These are phyloP conservation scores for Prochilodus magdalenae DNA, from an alignment of 2,113 vertebrate species.

Conservation along the genomic window DNA sequence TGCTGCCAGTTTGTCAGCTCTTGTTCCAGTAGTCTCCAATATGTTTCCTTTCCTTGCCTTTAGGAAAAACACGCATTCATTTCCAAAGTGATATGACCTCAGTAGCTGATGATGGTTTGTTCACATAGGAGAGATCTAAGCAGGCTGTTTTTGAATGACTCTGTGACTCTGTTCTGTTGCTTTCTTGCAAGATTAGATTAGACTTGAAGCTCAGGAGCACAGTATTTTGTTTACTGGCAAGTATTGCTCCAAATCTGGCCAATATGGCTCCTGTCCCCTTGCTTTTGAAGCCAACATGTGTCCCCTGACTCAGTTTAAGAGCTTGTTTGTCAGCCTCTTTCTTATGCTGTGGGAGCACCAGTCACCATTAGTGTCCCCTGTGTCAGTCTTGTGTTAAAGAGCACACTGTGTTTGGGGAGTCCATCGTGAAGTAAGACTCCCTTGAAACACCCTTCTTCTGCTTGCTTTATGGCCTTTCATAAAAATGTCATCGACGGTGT, in stretches of 20 bases:
- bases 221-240: slow-evolving; percentile 38
- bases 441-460: slow-evolving; percentile 27
- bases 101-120: not conserved
- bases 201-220: slow-evolving; percentile 31
- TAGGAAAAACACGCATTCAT: not conserved
- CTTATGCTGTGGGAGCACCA: slow-evolving; percentile 15
- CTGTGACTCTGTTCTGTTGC: slow-evolving; percentile 1
- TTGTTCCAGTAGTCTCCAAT: not conserved
- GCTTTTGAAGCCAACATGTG: slow-evolving; percentile 13
- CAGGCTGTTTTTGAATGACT: slow-evolving; percentile 14
- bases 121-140: not conserved
- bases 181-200: slow-evolving; percentile 37
- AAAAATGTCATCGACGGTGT: slow-evolving; percentile 53
- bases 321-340: slow-evolving; percentile 41
- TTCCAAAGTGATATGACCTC: slow-evolving; percentile 17
- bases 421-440: slow-evolving; percentile 22
- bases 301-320: slow-evolving; percentile 49
- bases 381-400: slow-evolving; percentile 49
- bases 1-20: not conserved
- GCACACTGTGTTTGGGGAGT: slow-evolving; percentile 21
- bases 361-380: slow-evolving; percentile 41
- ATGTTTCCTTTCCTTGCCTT: slow-evolving; percentile 4
- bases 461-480: slow-evolving; percentile 54
- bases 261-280: slow-evolving; percentile 12
- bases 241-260: slow-evolving; percentile 34